Conservation (phyloP, 2,113 vertebrate species). For the Laterallus jamaicensis region DNA sequence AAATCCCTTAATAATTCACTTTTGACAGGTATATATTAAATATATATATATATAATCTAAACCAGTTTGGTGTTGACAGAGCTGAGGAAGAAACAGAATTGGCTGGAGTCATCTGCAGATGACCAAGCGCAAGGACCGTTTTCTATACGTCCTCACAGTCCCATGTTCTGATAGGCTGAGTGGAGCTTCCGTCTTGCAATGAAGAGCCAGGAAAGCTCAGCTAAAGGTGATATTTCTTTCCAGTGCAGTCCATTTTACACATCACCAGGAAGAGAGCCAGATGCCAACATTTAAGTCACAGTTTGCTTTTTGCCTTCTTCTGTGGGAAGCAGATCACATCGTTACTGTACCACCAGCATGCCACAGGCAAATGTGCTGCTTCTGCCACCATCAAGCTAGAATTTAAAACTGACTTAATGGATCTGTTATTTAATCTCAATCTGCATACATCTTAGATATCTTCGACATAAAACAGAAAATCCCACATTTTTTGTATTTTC, state of each 20-base stretch:
- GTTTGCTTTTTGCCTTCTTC: not conserved
- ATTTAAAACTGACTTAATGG: not conserved
- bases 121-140: slow-evolving; percentile 14
- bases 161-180: not conserved
- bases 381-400: not conserved
- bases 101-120: slow-evolving; percentile 2
- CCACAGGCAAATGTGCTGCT: not conserved
- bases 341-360: not conserved
- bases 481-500: not conserved
- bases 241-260: not conserved
- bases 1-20: slow-evolving; percentile 57
- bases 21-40: not conserved
- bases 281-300: not conserved
- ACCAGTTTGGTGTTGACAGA: slow-evolving; percentile 54
- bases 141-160: not conserved
- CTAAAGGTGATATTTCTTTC: not conserved
- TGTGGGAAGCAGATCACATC: not conserved
- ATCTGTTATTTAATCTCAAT: not conserved
- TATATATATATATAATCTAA: not conserved
- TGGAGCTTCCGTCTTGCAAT: not conserved
- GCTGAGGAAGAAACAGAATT: slow-evolving; percentile 50
- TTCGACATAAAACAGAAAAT: slow-evolving; percentile 25
- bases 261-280: not conserved
- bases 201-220: not conserved
- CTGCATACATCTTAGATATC: not conserved